Evolutionary conservation across 2,797 vertebrate species (phyloP), one percentile per base, ranked within the genome.

Genomic region (Lates japonicus): DNA sequence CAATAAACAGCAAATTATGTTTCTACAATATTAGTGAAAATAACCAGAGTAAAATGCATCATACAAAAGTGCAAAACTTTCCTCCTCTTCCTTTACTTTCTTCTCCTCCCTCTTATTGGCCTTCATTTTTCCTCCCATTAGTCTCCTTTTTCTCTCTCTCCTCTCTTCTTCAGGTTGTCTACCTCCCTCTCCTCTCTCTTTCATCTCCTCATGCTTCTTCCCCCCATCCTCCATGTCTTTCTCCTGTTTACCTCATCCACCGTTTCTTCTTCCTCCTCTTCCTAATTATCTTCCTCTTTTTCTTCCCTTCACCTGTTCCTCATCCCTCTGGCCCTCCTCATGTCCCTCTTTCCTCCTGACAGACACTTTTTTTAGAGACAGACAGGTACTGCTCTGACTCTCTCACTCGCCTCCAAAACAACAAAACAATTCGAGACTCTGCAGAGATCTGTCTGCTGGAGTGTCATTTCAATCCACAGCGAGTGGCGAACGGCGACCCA

Each of bases 381-480:
- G 70, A 59, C 71, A 55, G 68, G 33, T 59, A 52, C 29, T 20
- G 52, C 39, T 82, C 60, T 42, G 19, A 59, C 59, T 64, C 54
- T 42, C 33, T 31, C 41, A 11, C 35, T 48, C 52, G 20, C 25
- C 66, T 70, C 22, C 20, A 19, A 48, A 71, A 70, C 59, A 84
- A 71, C 80, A 71, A 77, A 81, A 74, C 39, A 83, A 75, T 63
- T 78, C 39, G 61, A 62, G 55, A 48, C 54, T 61, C 22, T 2
- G 57, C 70, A 49, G 60, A 31, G n/a, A 46, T 67, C 49, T 52
- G 73, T 76, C 77, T 63, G 75, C 75, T 3, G 3, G 33, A 70
- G 83, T 86, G 85, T 87, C 73, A 69, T 80, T 84, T 85, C 69
- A 74, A 82, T 80, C 61, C 61, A 6, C 73, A 31, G 60, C 22